A percentile compares a stretch with the other conserved stretches of the same genome.
phyloP scores from a whole-genome alignment of 2,797 vertebrate genomes.

The Phyllotis vaccarum region DNA sequence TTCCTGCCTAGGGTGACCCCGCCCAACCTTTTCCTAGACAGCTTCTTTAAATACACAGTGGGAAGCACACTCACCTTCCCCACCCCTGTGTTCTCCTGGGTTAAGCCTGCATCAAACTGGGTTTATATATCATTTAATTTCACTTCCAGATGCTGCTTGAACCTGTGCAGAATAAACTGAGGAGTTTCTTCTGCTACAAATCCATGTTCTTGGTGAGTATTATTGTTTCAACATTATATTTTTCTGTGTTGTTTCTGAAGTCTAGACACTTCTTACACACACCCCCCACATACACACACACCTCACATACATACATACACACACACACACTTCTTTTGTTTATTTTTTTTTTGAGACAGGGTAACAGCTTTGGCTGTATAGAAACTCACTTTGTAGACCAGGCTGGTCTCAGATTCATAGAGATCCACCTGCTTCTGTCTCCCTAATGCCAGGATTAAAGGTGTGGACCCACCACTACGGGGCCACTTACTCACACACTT shows the following conservation, averaged over 20 bases:
- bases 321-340: background rate
- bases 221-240: slow-evolving; percentile 5
- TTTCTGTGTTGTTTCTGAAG: slow-evolving; percentile 18
- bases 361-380: background rate
- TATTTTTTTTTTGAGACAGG: background rate
- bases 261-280: slow-evolving; percentile 34
- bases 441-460: background rate
- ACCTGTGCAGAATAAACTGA: background rate
- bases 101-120: background rate
- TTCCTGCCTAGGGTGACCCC: slow-evolving; percentile 51
- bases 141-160: slow-evolving; percentile 5
- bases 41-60: slow-evolving; percentile 53
- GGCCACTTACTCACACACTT: background rate
- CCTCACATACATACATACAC: background rate
- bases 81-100: slow-evolving; percentile 1
- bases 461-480: background rate
- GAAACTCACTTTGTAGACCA: background rate
- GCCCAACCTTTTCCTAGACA: slow-evolving; percentile 33
- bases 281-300: background rate
- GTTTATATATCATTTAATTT: background rate
- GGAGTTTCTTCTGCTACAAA: background rate
- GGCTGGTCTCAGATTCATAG: background rate
- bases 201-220: background rate
- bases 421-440: background rate
- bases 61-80: too few relatives aligned